Evolutionary conservation across 1,140 invertebrate genomes (phyloP), one percentile per base, ranked within the genome.

Genomic region (Riptortus pedestris): DNA sequence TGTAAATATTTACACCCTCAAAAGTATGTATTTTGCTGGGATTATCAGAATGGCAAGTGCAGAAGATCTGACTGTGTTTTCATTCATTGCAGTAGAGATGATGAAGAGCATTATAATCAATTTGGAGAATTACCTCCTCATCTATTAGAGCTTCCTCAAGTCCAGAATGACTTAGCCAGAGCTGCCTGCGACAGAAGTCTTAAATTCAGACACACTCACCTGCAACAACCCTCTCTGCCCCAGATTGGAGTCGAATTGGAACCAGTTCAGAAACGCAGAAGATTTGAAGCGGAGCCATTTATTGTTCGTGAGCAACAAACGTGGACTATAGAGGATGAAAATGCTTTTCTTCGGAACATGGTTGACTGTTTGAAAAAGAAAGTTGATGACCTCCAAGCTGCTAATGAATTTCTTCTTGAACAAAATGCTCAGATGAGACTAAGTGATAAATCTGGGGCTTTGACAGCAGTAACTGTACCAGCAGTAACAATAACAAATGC

Each of bases 391-490:
- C 51, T 68, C 58, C 84, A 83, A n/a, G 85, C 86, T 5, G 86
- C 87, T 2, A 90, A 90, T 73, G 87, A 90, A 72, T 88, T 89
- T 72, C 76, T 91, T 0, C 71, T 90, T 55, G 86, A 88, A 68
- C 87, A 91, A 75, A 91, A 90, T 73, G 87, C 87, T 11, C 83
- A 86, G 55, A 74, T 89, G 61, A 77, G 87, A 55, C 79, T 88
- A 64, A 80, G 80, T 28, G 83, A 82, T 65, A 82, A 83, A 65
- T 79, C 73, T 61, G 71, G 75, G 65, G 79, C 73, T 61, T 74
- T 79, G 9, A 79, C 78, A 4, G 74, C 80, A 11, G 80, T 82
- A 0, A 71, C 71, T 20, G 76, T 82, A 0, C 80, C 80, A 7
- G 78, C 80, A 14, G 80, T 82, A 2, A 81, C 79, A 1, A 79